Evolutionary conservation across 2,113 vertebrate genomes (phyloP).

Genomic region (Platysternon megacephalum): DNA sequence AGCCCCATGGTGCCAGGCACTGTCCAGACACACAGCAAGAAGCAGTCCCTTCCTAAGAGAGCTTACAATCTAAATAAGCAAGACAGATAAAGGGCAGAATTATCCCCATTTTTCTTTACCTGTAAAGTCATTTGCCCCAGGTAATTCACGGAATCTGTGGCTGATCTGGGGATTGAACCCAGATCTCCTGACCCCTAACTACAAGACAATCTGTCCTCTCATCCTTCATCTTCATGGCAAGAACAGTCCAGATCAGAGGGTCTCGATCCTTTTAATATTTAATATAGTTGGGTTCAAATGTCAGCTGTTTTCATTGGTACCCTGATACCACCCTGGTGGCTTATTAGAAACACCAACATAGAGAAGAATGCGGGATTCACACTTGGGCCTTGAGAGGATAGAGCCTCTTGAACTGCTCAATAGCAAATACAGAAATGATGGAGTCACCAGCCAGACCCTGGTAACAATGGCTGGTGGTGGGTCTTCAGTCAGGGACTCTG

Average conservation of each 20-base stretch:
- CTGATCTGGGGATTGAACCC: background rate
- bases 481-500: background rate
- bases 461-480: background rate
- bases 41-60: background rate
- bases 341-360: background rate
- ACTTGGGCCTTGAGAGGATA: background rate
- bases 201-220: background rate
- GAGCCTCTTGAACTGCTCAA: background rate
- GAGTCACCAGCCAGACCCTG: background rate
- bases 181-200: background rate
- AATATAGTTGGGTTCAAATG: background rate
- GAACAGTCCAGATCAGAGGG: background rate
- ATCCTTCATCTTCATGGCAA: background rate
- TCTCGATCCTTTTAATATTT: background rate
- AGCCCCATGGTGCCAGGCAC: background rate
- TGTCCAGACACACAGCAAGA: background rate
- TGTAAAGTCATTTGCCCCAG: background rate
- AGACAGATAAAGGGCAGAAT: background rate
- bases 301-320: background rate
- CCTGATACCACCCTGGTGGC: no score
- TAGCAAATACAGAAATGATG: background rate
- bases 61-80: background rate
- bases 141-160: background rate
- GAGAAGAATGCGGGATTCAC: background rate
- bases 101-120: background rate